Percentiles rank a stretch among this genome's conserved stretches.
Evolutionary conservation across 2,888 invertebrate genomes (phyloP).

Genomic region (Drosophila mimetica): DNA sequence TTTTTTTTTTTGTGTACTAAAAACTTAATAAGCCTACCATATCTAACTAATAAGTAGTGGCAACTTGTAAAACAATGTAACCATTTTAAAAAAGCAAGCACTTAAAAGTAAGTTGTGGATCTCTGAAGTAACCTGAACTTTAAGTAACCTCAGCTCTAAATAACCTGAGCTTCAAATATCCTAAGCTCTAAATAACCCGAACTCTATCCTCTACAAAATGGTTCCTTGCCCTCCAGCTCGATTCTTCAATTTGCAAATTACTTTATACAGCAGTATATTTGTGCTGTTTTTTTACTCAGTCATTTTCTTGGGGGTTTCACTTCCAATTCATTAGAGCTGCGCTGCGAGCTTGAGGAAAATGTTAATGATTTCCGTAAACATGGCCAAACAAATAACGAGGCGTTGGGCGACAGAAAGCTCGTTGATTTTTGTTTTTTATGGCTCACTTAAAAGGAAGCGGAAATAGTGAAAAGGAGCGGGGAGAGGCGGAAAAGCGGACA

Average conservation of each 20-base stretch:
- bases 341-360: constrained; percentile 28
- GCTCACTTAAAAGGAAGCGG: constrained; percentile 49
- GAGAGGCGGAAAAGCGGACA: constrained; percentile 19
- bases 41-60: too few relatives aligned
- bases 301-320: constrained; percentile 1
- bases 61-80: too few relatives aligned
- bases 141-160: too few relatives aligned
- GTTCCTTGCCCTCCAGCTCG: too few relatives aligned
- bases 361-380: constrained; percentile 58
- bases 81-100: too few relatives aligned
- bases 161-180: too few relatives aligned
- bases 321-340: constrained; percentile 56
- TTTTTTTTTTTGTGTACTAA: too few relatives aligned
- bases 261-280: constrained; percentile 1
- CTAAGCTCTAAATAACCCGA: too few relatives aligned
- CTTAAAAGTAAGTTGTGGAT: too few relatives aligned
- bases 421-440: constrained; percentile 53
- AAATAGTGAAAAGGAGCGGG: constrained; percentile 36
- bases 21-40: too few relatives aligned
- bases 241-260: constrained; percentile 17
- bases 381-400: constrained; percentile 56
- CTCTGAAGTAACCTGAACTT: too few relatives aligned
- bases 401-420: constrained; percentile 39
- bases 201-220: too few relatives aligned
- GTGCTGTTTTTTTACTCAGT: background rate